Percentiles rank a stretch among this genome's conserved stretches.
Evolutionary conservation across 2,113 vertebrate species (phyloP).

Genomic region (Pavo muticus): DNA sequence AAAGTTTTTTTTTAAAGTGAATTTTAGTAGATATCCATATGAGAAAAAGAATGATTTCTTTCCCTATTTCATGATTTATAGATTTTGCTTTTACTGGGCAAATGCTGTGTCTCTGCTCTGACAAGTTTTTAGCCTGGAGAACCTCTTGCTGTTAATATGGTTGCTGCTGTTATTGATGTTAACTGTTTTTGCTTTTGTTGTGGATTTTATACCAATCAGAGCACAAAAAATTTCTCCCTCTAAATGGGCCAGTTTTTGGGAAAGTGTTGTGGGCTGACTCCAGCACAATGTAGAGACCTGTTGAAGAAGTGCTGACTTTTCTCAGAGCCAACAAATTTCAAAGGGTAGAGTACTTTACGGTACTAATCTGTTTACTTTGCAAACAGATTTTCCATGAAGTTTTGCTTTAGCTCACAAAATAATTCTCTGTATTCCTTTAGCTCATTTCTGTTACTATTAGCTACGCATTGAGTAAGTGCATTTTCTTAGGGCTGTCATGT

Average conservation of each 20-base stretch:
- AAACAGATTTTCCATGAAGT: background rate
- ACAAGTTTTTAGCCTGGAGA: constrained; percentile 74
- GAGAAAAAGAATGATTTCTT: constrained; percentile 68
- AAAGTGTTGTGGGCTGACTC: background rate
- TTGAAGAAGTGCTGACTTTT: background rate
- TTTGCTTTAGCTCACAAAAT: background rate
- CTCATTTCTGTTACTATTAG: background rate
- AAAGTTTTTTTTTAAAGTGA: background rate
- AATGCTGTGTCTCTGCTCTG: constrained; percentile 57
- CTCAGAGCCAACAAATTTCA: background rate
- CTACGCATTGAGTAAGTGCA: background rate
- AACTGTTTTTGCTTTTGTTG: constrained; percentile 61
- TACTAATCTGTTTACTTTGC: background rate
- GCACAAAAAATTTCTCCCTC: background rate
- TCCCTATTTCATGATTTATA: constrained; percentile 75
- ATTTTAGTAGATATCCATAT: constrained; percentile 40
- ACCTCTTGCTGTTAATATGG: constrained; percentile 64
- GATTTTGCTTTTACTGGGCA: constrained; percentile 73
- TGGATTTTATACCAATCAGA: constrained; percentile 61
- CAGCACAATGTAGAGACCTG: background rate
- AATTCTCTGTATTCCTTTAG: background rate
- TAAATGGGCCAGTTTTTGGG: constrained; percentile 9
- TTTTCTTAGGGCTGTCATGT: background rate
- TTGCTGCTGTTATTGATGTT: constrained; percentile 61
- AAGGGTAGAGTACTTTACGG: background rate